Percentiles rank a stretch among this genome's conserved stretches.
These are phyloP conservation scores for Calliphora vomitoria DNA, from an alignment of 2,888 invertebrate genomes.

Conservation along the genomic window DNA sequence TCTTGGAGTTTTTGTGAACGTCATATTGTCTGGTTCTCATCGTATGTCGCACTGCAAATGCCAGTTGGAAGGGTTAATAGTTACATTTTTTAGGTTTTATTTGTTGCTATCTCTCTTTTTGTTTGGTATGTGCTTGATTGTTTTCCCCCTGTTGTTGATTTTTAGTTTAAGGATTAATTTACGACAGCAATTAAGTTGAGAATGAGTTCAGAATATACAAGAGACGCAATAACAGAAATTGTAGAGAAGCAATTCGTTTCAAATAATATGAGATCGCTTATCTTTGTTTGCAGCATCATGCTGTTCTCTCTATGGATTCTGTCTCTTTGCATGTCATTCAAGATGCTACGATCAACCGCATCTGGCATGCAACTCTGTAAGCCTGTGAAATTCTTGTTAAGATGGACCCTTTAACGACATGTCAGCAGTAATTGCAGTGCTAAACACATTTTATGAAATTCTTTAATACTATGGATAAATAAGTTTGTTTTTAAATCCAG, in stretches of 20 bases:
- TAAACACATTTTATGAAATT: no score
- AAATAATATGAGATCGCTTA: background rate
- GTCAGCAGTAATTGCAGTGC: no score
- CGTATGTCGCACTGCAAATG: conserved; percentile 23
- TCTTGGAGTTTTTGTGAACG: conserved; percentile 2
- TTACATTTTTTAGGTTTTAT: background rate
- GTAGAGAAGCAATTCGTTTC: background rate
- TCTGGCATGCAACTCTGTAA: no score
- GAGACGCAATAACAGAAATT: background rate
- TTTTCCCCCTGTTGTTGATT: conserved; percentile 59
- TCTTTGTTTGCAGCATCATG: no score
- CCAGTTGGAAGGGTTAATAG: conserved; percentile 14
- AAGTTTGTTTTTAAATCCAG: no score
- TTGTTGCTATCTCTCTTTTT: conserved; percentile 43
- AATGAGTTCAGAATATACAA: background rate
- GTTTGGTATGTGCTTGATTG: conserved; percentile 71
- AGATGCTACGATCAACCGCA: no score
- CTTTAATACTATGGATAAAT: no score
- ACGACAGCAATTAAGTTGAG: conserved; percentile 81
- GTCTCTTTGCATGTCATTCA: no score
- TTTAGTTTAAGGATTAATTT: conserved; percentile 82
- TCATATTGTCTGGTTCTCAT: conserved; percentile 65
- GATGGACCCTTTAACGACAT: no score
- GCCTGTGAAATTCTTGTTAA: no score
- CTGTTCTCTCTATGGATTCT: no score